Percentiles rank a stretch among this genome's conserved stretches.
Conservation (phyloP, 2,113 vertebrate genomes). For the Chaetodon trifascialis region DNA sequence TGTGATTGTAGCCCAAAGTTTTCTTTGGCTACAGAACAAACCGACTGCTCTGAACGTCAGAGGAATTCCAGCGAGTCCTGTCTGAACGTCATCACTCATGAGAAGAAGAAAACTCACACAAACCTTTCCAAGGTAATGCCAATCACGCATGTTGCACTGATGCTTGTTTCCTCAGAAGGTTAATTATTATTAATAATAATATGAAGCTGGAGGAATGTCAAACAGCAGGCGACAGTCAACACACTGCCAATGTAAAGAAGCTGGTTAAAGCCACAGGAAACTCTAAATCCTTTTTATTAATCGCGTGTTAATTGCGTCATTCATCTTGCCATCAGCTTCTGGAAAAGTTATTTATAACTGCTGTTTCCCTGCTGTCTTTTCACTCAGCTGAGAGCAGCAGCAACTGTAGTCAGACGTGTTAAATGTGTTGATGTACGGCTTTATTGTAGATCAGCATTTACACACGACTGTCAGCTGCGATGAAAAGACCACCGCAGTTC, state of each 20-base stretch:
- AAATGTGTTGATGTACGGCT: background rate
- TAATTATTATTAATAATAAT: background rate
- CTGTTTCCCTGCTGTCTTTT: constrained; percentile 11
- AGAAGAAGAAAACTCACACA: constrained; percentile 2
- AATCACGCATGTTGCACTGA: background rate
- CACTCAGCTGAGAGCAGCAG: background rate
- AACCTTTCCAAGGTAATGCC: background rate
- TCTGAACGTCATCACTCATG: background rate
- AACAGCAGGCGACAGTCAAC: background rate
- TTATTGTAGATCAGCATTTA: background rate
- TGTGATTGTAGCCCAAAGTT: no score
- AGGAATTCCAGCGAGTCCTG: constrained; percentile 1
- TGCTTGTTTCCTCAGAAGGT: background rate
- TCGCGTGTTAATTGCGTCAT: background rate
- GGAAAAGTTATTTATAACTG: constrained; percentile 13
- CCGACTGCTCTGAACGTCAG: background rate
- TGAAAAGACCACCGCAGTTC: background rate
- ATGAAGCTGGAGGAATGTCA: no score
- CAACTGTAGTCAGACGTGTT: background rate
- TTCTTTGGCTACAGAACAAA: no score
- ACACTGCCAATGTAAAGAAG: background rate
- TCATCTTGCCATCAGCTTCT: background rate
- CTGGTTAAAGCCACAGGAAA: background rate
- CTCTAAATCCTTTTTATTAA: background rate
- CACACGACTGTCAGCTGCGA: background rate